phyloP scores from a whole-genome alignment of 2,113 vertebrate genomes.

The Oreochromis spilurus region DNA sequence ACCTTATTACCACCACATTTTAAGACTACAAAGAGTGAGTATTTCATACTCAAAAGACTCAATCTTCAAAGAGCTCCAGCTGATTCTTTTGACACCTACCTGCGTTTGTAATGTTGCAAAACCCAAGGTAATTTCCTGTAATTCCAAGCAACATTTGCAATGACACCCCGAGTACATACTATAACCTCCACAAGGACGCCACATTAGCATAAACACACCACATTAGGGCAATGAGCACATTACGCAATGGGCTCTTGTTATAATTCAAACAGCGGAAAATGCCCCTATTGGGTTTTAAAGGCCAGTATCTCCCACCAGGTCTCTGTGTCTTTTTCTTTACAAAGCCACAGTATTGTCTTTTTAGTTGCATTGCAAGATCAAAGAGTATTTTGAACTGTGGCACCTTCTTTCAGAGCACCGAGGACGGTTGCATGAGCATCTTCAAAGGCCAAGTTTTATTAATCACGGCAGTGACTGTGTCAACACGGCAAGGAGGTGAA shows the following conservation, averaged over 20 bases:
- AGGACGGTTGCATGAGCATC: conserved; percentile 46
- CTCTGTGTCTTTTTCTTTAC: conserved; percentile 5
- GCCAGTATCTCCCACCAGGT: conserved; percentile 29
- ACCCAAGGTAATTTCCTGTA: conserved; percentile 9
- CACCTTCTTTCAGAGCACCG: conserved; percentile 47
- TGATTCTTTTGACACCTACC: conserved; percentile 33
- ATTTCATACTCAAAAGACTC: conserved; percentile 37
- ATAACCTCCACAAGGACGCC: background rate
- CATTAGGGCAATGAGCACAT: background rate
- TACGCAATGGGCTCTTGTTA: background rate
- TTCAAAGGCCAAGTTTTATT: conserved; percentile 66
- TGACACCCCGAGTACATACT: conserved; percentile 20
- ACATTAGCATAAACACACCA: conserved; percentile 5
- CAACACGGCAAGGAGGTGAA: conserved; percentile 39
- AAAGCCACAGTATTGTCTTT: conserved; percentile 43
- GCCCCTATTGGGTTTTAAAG: conserved; percentile 20
- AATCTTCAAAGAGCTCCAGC: conserved; percentile 43
- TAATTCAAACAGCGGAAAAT: conserved; percentile 8
- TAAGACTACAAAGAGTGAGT: background rate
- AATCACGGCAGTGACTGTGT: conserved; percentile 44
- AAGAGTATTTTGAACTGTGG: conserved; percentile 59
- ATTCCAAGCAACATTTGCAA: conserved; percentile 47
- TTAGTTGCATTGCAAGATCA: conserved; percentile 41
- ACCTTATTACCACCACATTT: conserved; percentile 20
- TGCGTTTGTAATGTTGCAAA: conserved; percentile 13